Conservation (phyloP, 1,140 invertebrate species). For the Phymastichus coffea region DNA sequence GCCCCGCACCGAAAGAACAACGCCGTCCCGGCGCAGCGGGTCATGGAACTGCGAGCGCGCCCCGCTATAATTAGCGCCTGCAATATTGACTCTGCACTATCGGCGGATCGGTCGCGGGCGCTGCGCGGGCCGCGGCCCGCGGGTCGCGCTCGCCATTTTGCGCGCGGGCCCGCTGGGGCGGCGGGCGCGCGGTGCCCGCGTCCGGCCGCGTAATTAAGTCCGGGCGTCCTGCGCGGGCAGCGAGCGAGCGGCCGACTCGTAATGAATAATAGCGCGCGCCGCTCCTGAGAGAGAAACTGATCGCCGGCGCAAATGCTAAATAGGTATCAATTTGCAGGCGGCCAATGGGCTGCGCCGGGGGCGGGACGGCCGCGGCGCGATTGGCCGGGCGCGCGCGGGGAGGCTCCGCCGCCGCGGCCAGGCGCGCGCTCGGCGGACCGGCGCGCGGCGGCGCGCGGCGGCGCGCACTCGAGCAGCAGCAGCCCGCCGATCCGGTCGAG, state of each 20-base stretch:
- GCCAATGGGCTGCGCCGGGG: no score
- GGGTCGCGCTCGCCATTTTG: background rate
- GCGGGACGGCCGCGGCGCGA: no score
- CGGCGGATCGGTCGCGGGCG: background rate
- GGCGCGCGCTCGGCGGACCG: conserved; percentile 29
- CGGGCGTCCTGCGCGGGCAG: background rate
- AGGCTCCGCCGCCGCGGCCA: conserved; percentile 35
- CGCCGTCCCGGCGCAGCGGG: no score
- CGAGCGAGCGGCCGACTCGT: conserved; percentile 13
- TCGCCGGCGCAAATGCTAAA: conserved; percentile 55
- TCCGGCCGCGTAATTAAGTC: conserved; percentile 20
- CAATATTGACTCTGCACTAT: no score
- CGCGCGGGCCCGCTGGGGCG: no score
- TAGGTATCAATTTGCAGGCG: conserved; percentile 51
- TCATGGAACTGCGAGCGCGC: no score
- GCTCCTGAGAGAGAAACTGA: conserved; percentile 35
- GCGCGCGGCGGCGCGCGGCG: conserved; percentile 26
- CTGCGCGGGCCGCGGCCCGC: background rate
- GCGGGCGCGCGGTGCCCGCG: no score
- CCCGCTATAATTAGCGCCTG: no score
- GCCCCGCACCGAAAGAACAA: no score
- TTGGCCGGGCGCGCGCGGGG: no score
- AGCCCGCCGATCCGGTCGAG: background rate
- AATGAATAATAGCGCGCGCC: conserved; percentile 50
- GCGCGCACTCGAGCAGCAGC: conserved; percentile 18